These are phyloP conservation scores for Brachyptera putata DNA, from an alignment of 2,888 invertebrate species.

Conservation along the genomic window DNA sequence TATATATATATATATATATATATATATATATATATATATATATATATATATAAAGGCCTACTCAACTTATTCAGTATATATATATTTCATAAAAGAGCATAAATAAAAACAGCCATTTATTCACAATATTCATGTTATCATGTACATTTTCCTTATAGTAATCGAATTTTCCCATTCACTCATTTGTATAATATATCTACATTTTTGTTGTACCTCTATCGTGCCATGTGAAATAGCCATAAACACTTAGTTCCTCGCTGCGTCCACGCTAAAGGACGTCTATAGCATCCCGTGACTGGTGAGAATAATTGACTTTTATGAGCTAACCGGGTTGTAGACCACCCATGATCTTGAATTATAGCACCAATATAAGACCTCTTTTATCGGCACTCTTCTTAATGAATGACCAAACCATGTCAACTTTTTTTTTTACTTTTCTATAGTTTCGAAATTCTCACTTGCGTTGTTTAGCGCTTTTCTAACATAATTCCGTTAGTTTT, in stretches of 20 bases:
- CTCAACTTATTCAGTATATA: too few relatives aligned
- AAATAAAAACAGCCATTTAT: too few relatives aligned
- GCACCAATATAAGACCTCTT: constrained; percentile 4
- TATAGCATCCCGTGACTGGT: constrained; percentile 2
- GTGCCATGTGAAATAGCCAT: constrained; percentile 12
- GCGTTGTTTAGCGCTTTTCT: neutral
- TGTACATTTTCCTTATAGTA: too few relatives aligned
- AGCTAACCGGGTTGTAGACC: constrained; percentile 13
- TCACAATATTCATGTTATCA: too few relatives aligned
- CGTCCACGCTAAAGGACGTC: too few relatives aligned
- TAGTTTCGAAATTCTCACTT: neutral
- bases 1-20: too few relatives aligned
- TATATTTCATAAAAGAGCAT: too few relatives aligned
- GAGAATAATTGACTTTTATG: constrained; percentile 24
- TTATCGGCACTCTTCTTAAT: constrained; percentile 4
- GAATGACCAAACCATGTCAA: neutral
- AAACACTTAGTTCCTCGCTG: neutral
- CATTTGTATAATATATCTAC: too few relatives aligned
- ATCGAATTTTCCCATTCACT: too few relatives aligned
- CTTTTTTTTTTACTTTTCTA: neutral
- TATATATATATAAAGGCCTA: too few relatives aligned
- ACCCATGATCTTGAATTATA: constrained; percentile 8
- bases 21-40: too few relatives aligned
- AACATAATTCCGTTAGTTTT: neutral
- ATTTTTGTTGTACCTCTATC: too few relatives aligned